Evolutionary conservation across 2,888 invertebrate species (phyloP), one percentile per base, ranked within the genome.

Genomic region (Conus canariensis): DNA sequence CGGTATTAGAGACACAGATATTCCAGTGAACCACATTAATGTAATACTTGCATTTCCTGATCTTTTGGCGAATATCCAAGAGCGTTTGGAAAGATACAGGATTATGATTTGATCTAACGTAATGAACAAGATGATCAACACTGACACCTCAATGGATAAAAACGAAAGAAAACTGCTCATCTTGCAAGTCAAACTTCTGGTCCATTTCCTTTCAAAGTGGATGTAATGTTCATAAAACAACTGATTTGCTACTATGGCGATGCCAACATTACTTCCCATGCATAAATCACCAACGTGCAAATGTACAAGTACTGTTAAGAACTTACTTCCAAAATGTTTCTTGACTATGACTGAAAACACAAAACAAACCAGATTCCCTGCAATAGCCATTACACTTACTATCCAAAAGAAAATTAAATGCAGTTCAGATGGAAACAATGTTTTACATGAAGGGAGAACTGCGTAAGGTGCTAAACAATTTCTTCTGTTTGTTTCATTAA

Each of bases 71-170:
- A 22, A 22, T 70, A 22, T 9, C 70, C 70, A 22, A 22, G 70
- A 70, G 19, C 7, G 1, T 64, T 64, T 64, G 4, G 4, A 12
- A 30, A 30, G 6, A 30, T 0, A 16, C 12, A 85, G 45, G 10
- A 97, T 97, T 92, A 97, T 96, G 92, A 97, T 97, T 19, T 97
- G 97, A 94, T 97, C 97, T 96, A 97, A 97, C 0, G 97, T 97
- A 45, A 80, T 97, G 91, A 97, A 93, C 0, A 97, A 97, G 22
- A 97, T 96, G 88, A 97, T 96, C 91, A 97, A 94, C 2, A 97
- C 97, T 0, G 97, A 97, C 8, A 97, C 97, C 95, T 97, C 97
- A 91, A 97, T 97, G 90, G 97, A 97, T 45, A 93, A 19, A 12
- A 83, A 4, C 9, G 19, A 83, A 5, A 83, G 82, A 58, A 83